phyloP scores from a whole-genome alignment of 2,797 vertebrate species.

The Caiman crocodilus region DNA sequence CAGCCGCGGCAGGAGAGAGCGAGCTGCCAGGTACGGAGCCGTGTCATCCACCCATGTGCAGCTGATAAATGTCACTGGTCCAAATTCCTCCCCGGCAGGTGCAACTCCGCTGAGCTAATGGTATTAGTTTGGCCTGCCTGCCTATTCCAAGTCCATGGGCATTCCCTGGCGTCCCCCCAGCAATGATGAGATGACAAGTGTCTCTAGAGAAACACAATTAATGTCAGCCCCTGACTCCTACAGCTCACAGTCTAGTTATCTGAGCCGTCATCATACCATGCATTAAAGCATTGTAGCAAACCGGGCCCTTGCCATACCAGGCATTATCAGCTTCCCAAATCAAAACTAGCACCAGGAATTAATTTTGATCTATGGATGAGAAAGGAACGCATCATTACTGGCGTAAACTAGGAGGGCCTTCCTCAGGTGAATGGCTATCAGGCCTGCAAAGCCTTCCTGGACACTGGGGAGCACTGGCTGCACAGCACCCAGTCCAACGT shows the following conservation, averaged over 20 bases:
- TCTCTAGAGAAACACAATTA: neutral
- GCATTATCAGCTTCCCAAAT: neutral
- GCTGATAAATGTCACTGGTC: neutral
- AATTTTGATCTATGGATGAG: too few relatives aligned
- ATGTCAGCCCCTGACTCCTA: neutral
- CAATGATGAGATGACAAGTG: neutral
- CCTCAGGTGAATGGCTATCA: too few relatives aligned
- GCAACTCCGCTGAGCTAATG: fast-evolving
- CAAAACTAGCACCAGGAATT: neutral
- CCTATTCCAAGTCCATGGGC: neutral
- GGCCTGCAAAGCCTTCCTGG: too few relatives aligned
- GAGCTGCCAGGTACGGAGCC: neutral
- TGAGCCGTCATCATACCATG: too few relatives aligned
- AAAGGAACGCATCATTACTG: too few relatives aligned
- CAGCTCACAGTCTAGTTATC: neutral
- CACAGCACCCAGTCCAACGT: too few relatives aligned
- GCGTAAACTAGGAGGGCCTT: too few relatives aligned
- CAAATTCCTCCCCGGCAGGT: fast-evolving
- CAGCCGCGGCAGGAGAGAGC: neutral
- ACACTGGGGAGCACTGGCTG: too few relatives aligned
- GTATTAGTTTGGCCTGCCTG: fast-evolving
- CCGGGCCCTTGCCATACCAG: neutral
- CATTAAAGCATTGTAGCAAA: neutral
- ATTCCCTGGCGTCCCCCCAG: neutral
- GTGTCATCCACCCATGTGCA: neutral